Percentiles rank a stretch among this genome's conserved stretches.
Conservation (phyloP, 2,888 invertebrate genomes). For the Orthonychiurus folsomi region DNA sequence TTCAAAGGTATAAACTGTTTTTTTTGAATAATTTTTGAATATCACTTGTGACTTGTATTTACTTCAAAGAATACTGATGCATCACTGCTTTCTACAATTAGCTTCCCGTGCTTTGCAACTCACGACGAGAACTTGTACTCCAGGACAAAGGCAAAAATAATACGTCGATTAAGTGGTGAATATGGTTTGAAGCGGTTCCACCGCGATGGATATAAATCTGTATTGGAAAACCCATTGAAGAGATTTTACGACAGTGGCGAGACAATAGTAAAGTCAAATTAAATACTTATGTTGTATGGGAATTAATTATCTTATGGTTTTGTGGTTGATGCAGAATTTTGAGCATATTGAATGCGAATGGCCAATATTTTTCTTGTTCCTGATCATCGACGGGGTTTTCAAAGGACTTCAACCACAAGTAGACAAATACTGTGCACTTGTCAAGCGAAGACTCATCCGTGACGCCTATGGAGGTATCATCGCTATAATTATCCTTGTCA, state of each 20-base stretch:
- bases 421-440: constrained; percentile 77
- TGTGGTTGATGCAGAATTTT: constrained; percentile 56
- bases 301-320: background rate
- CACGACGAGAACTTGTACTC: constrained; percentile 85
- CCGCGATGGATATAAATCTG: constrained; percentile 87
- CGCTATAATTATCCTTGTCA: background rate
- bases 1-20: constrained; percentile 96
- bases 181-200: constrained; percentile 91
- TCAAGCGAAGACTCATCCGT: constrained; percentile 69
- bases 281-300: background rate
- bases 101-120: constrained; percentile 96
- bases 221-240: constrained; percentile 67
- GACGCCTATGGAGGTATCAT: constrained; percentile 66
- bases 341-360: constrained; percentile 95
- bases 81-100: constrained; percentile 81
- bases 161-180: constrained; percentile 70
- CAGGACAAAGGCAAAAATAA: constrained; percentile 74
- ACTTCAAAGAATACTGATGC: constrained; percentile 87
- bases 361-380: constrained; percentile 90
- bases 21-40: constrained; percentile 9
- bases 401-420: constrained; percentile 78
- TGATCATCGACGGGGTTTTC: constrained; percentile 93
- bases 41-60: background rate
- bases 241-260: constrained; percentile 83
- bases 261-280: constrained; percentile 56